Percentiles rank a stretch among this genome's conserved stretches.
Conservation (phyloP, 35 echinoderm and acorn worm species). For the Anneissia japonica region DNA sequence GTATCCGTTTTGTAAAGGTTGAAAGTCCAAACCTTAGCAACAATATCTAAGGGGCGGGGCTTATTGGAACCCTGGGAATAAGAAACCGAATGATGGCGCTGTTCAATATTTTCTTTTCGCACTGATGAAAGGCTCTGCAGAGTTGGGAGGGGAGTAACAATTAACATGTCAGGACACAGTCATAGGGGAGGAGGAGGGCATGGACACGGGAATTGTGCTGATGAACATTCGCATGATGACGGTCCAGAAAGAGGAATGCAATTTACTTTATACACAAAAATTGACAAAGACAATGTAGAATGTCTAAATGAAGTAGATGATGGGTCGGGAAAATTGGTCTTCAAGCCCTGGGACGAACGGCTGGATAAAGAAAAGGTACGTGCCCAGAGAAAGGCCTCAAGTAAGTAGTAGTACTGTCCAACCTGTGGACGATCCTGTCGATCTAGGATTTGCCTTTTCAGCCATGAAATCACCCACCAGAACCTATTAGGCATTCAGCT, state of each 20-base stretch:
- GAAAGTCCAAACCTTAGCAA: no score
- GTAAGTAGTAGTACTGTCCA: no score
- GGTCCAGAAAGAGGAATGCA: conserved; percentile 65
- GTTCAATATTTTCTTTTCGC: neutral
- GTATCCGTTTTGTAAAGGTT: no score
- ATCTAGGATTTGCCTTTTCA: no score
- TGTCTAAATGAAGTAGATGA: conserved; percentile 77
- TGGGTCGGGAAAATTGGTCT: conserved; percentile 87
- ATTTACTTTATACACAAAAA: conserved; percentile 90
- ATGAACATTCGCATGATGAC: conserved; percentile 71
- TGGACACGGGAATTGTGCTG: conserved; percentile 48
- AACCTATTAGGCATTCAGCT: no score
- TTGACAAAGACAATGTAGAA: conserved; percentile 64
- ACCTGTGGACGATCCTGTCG: no score
- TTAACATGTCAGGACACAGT: conserved; percentile 29
- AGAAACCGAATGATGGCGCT: neutral
- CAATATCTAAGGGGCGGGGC: no score
- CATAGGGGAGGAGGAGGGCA: conserved; percentile 3
- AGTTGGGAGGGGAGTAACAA: no score
- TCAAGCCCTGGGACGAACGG: conserved; percentile 93
- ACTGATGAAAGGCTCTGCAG: no score
- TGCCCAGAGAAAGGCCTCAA: neutral
- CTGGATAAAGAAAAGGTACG: conserved; percentile 74
- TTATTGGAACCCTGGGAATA: no score
- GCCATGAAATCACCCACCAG: no score